These are phyloP conservation scores for Invenusta paracnida DNA, from an alignment of 2,888 invertebrate genomes.

Conservation along the genomic window DNA sequence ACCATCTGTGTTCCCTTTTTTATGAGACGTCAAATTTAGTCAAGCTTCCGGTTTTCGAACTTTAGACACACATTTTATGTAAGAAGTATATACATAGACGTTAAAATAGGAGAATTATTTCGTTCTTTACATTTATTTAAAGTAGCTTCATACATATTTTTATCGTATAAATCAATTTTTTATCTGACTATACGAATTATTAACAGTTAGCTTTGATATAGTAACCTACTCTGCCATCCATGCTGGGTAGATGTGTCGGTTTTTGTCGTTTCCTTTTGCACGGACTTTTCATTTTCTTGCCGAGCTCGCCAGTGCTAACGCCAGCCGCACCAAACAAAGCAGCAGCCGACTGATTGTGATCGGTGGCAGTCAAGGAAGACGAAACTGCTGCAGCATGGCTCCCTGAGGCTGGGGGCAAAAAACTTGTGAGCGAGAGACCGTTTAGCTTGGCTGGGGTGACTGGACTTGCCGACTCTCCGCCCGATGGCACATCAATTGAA, in stretches of 20 bases:
- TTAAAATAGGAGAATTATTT: too few relatives aligned
- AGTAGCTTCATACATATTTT: too few relatives aligned
- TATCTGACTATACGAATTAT: too few relatives aligned
- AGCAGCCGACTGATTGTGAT: not conserved
- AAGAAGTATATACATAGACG: too few relatives aligned
- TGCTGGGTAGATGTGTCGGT: not conserved
- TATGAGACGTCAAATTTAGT: not conserved
- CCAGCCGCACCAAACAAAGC: not conserved
- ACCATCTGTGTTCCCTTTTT: not conserved
- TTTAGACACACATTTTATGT: too few relatives aligned
- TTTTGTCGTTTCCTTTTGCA: not conserved
- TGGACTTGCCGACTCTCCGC: not conserved
- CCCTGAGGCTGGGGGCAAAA: not conserved
- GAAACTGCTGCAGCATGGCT: not conserved
- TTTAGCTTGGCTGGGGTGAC: conserved; percentile 4
- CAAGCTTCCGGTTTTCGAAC: conserved; percentile 4
- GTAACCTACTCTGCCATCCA: not conserved
- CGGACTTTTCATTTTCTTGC: not conserved
- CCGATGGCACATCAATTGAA: not conserved
- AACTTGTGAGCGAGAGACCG: not conserved
- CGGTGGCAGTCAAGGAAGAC: not conserved
- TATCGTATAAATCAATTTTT: too few relatives aligned
- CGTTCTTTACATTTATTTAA: too few relatives aligned
- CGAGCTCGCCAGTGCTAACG: not conserved
- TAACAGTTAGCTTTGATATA: too few relatives aligned